phyloP scores from a whole-genome alignment of 2,888 invertebrate species.

The Blastobasis lacticolella region DNA sequence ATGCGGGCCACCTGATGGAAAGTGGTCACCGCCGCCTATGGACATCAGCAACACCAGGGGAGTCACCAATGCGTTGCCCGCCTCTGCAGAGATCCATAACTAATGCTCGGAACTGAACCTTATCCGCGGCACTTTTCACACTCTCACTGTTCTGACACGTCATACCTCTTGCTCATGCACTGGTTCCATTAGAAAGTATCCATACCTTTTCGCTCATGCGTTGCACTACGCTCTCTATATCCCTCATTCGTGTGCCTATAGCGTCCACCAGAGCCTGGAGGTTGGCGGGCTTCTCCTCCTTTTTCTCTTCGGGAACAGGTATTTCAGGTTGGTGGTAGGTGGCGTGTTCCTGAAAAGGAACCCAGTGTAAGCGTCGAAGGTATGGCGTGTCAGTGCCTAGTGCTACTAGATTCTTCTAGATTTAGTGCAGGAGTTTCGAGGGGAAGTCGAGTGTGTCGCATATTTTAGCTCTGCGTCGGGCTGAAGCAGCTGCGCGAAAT shows the following conservation, averaged over 20 bases:
- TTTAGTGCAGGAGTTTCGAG: not conserved
- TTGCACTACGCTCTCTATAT: constrained; percentile 16
- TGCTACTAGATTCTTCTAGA: too few relatives aligned
- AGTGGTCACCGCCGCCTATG: too few relatives aligned
- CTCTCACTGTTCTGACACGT: not conserved
- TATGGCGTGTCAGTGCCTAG: too few relatives aligned
- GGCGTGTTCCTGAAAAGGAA: constrained; percentile 9
- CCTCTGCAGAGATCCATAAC: too few relatives aligned
- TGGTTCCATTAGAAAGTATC: not conserved
- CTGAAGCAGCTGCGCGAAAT: too few relatives aligned
- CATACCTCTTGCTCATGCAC: not conserved
- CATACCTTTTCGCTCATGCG: constrained; percentile 17
- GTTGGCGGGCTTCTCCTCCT: constrained; percentile 31
- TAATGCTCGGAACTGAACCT: too few relatives aligned
- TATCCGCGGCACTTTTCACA: too few relatives aligned
- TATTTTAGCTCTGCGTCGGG: not conserved
- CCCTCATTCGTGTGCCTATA: constrained; percentile 42
- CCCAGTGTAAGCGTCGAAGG: too few relatives aligned
- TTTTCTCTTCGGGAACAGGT: constrained; percentile 19
- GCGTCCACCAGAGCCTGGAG: constrained; percentile 58
- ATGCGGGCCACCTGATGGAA: too few relatives aligned
- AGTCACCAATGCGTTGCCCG: too few relatives aligned
- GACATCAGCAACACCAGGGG: too few relatives aligned
- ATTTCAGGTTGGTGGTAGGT: constrained; percentile 17
- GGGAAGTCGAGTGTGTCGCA: not conserved